Evolutionary conservation across 2,797 vertebrate genomes (phyloP).

Genomic region (Erpetoichthys calabaricus): DNA sequence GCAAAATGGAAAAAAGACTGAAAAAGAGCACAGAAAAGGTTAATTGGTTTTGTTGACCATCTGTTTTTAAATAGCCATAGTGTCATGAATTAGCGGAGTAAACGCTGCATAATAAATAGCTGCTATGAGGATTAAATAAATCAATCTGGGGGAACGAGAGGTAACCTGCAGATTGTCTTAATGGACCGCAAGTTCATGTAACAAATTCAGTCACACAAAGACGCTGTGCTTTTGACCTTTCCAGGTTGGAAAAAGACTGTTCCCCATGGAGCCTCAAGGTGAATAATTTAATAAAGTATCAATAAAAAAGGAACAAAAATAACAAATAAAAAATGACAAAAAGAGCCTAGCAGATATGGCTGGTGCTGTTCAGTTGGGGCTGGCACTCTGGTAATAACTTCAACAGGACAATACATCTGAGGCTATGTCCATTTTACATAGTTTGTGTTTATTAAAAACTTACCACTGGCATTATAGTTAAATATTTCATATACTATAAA

Average conservation of each 20-base stretch:
- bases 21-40: constrained; percentile 51
- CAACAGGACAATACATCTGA: too few species aligned
- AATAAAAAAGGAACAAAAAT: neutral
- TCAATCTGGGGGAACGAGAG: constrained; percentile 35
- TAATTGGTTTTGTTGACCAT: constrained; percentile 73
- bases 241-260: constrained; percentile 4
- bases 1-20: constrained; percentile 34
- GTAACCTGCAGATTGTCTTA: constrained; percentile 41
- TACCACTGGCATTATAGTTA: too few species aligned
- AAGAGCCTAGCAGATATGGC: too few species aligned
- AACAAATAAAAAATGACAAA: too few species aligned
- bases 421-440: too few species aligned
- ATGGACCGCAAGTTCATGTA: constrained; percentile 35
- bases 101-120: constrained; percentile 39
- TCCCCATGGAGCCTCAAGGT: constrained; percentile 18
- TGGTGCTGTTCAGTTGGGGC: too few species aligned
- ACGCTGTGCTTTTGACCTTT: constrained; percentile 17
- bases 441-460: too few species aligned
- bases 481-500: too few species aligned
- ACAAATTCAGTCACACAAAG: constrained; percentile 19
- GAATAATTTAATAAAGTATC: constrained; percentile 13
- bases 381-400: too few species aligned
- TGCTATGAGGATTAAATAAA: constrained; percentile 40
- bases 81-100: constrained; percentile 28
- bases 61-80: constrained; percentile 44